Evolutionary conservation across 2,113 vertebrate genomes (phyloP), one percentile per base, ranked within the genome.

Genomic region (Emydura subglobosa): DNA sequence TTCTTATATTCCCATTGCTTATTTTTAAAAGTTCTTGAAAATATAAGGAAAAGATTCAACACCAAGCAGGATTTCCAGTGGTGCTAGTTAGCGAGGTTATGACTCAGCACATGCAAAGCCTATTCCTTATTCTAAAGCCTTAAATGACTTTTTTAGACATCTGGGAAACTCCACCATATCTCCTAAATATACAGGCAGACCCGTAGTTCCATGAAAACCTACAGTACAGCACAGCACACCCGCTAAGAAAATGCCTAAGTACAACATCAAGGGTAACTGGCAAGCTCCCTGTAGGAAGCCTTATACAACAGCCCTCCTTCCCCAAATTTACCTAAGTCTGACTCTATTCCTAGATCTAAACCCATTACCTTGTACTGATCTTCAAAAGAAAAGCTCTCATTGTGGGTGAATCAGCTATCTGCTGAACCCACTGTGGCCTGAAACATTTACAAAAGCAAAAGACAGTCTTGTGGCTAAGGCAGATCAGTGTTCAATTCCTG

Each of bases 111-210:
- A 2, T 4, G 17, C 42, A 16, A 27, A 29, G 16, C 1, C 24
- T 12, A 9, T 11, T 11, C 61, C 25, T 49, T 7, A 39, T 50
- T 79, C 50, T 3, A 51, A n/a, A 42, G 10, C 72, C 44, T 83
- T 79, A 47, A 79, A 24, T 5, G 24, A 34, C 4, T 78, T 22
- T 2, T 22, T 49, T 31, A 25, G 3, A 6, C n/a, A 27, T 21
- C 3, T 31, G 1, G 49, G 12, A 24, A 84, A 8, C 24, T 51
- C 7, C 61, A 16, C 22, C 5, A 0, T 1, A 9, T 10, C 3
- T 55, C 21, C 59, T 10, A 47, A 79, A 65, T 10, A 65, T 65
- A 79, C 21, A 79, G 10, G 14, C 76, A 79, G 31, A 8, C 76
- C 39, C 42, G 29, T 44, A 49, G 42, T 44, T 79, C 10, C 42